Conservation (phyloP, 2,888 invertebrate species). For the Leucozona laternaria region DNA sequence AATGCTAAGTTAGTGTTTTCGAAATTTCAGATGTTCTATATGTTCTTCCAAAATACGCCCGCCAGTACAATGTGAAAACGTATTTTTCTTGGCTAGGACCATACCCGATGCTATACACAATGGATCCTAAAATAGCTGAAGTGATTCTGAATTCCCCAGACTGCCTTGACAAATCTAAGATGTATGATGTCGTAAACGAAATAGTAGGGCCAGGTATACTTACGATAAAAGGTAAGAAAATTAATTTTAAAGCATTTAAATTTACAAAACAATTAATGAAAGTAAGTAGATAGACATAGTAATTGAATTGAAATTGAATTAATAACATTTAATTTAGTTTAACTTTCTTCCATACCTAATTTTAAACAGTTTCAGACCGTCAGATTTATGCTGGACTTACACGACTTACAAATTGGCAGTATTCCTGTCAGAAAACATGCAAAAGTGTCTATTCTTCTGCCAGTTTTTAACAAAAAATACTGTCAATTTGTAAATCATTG, state of each 20-base stretch:
- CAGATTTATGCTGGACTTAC: too few relatives aligned
- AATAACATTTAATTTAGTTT: too few relatives aligned
- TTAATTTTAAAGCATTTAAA: not conserved
- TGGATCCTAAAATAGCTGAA: constrained; percentile 52
- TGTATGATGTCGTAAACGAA: constrained; percentile 8
- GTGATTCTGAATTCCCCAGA: constrained; percentile 27
- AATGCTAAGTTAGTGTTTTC: not conserved
- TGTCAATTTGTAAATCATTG: too few relatives aligned
- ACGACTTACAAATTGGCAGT: too few relatives aligned
- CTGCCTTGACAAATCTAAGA: constrained; percentile 30
- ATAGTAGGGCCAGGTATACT: constrained; percentile 11
- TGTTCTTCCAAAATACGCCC: not conserved
- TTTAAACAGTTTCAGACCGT: too few relatives aligned
- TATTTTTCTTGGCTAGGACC: constrained; percentile 40
- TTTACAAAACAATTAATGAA: too few relatives aligned
- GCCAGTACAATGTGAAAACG: constrained; percentile 5
- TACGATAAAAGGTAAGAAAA: constrained; percentile 23
- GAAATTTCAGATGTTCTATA: constrained; percentile 36
- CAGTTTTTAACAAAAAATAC: too few relatives aligned
- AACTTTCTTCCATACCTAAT: too few relatives aligned
- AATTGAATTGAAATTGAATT: too few relatives aligned
- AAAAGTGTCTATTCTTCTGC: too few relatives aligned
- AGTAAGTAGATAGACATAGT: too few relatives aligned
- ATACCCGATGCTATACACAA: constrained; percentile 14
- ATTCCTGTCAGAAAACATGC: too few relatives aligned